Evolutionary conservation across 30 jellyfish, hydroid and myxozoan species (phyloP).

Genomic region (Cassiopea xamachana): DNA sequence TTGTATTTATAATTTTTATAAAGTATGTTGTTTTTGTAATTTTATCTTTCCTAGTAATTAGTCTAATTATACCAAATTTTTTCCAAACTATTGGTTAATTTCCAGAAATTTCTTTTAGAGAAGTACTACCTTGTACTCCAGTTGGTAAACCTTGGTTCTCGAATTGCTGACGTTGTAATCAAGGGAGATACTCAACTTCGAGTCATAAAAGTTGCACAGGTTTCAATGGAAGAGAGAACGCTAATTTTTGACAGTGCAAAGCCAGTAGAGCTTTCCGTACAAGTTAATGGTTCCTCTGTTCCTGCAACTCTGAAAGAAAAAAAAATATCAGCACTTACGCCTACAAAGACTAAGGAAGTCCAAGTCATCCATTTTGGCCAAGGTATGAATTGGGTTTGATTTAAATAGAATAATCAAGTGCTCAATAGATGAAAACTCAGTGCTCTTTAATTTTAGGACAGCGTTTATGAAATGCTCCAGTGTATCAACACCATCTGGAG

Average conservation of each 20-base stretch:
- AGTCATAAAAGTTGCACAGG: conserved; percentile 2
- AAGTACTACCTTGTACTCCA: conserved; percentile 26
- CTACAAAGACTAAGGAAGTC: not conserved
- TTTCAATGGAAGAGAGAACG: conserved; percentile 17
- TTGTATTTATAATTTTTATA: too few relatives aligned
- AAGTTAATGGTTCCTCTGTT: not conserved
- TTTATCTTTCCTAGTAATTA: too few relatives aligned
- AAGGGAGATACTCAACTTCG: not conserved
- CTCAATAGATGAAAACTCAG: too few relatives aligned
- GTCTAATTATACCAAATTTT: too few relatives aligned
- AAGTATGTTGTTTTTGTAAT: too few relatives aligned
- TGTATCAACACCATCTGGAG: too few relatives aligned
- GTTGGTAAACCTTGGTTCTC: conserved; percentile 44
- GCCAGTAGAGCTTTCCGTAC: conserved; percentile 34
- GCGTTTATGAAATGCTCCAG: too few relatives aligned
- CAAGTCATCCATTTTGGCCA: not conserved
- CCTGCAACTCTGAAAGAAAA: not conserved
- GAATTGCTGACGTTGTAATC: conserved; percentile 25
- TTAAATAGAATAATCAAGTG: too few relatives aligned
- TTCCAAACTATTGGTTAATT: not conserved
- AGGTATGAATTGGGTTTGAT: not conserved
- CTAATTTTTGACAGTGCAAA: not conserved
- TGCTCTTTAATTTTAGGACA: too few relatives aligned
- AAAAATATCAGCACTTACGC: not conserved
- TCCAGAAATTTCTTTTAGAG: not conserved